phyloP scores from a whole-genome alignment of 2,797 vertebrate genomes.

The Hypotaenidia okinawae region DNA sequence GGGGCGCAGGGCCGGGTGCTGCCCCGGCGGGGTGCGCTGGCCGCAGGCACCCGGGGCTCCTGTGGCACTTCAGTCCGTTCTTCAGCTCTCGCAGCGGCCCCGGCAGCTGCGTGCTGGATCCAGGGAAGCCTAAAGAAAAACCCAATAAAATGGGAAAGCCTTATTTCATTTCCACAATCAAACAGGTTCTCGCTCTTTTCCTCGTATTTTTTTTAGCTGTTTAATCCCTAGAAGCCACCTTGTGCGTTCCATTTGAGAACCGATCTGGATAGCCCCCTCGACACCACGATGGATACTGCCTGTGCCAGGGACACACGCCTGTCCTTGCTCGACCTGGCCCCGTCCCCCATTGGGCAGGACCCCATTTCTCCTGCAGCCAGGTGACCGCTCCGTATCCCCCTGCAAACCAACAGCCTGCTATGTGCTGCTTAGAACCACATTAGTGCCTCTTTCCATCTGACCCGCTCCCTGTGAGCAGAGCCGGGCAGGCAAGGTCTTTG shows the following conservation, averaged over 20 bases:
- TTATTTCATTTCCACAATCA: not conserved
- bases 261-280: not conserved
- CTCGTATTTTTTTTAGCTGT: not conserved
- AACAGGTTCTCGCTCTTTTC: constrained; percentile 44
- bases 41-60: not conserved
- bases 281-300: not conserved
- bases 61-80: not conserved
- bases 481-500: not conserved
- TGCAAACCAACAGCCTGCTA: not conserved
- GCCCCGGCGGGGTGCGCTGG: not conserved
- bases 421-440: not conserved
- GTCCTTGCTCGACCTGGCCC: not conserved
- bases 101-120: too few species aligned
- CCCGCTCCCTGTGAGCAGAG: not conserved
- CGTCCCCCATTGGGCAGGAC: not conserved
- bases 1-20: not conserved
- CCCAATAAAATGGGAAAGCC: not conserved
- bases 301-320: fast-evolving
- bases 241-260: not conserved
- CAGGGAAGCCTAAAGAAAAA: not conserved
- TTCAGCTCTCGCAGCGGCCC: not conserved
- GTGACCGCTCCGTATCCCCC: not conserved
- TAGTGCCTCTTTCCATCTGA: not conserved
- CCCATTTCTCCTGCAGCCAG: fast-evolving
- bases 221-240: not conserved